Percentiles rank a stretch among this genome's conserved stretches.
phyloP scores from a whole-genome alignment of 2,888 invertebrate genomes.

The Drosophila meridiana region DNA sequence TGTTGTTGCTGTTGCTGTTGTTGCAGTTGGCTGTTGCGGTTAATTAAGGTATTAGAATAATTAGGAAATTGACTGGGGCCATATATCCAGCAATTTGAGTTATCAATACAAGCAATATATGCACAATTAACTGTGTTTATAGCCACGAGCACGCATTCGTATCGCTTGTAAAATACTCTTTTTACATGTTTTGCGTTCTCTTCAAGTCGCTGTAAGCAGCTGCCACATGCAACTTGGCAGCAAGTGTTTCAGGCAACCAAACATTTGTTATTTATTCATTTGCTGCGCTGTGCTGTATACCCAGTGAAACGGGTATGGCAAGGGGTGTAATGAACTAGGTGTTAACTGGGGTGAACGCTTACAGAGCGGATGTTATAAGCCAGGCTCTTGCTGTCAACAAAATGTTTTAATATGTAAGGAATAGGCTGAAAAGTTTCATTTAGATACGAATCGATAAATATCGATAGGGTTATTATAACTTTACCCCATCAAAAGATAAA shows the following conservation, averaged over 20 bases:
- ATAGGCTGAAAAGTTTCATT: too few species aligned
- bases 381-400: too few species aligned
- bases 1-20: conserved; percentile 1
- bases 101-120: conserved; percentile 6
- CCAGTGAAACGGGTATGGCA: background rate
- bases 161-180: background rate
- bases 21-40: conserved; percentile 29
- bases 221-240: conserved; percentile 16
- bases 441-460: too few species aligned
- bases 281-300: conserved; percentile 6
- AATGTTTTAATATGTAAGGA: too few species aligned
- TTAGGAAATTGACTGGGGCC: conserved; percentile 11
- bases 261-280: conserved; percentile 57
- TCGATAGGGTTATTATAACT: too few species aligned
- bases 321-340: background rate
- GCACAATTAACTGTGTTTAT: conserved; percentile 12
- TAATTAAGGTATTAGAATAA: conserved; percentile 51
- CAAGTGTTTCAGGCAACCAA: conserved; percentile 34
- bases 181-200: background rate
- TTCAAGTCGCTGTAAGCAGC: background rate
- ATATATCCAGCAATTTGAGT: conserved; percentile 20
- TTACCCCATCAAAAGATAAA: too few species aligned
- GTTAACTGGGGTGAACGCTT: accelerated
- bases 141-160: background rate
- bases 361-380: background rate